Conservation (phyloP, 2,113 vertebrate genomes). For the Podarcis cretensis region DNA sequence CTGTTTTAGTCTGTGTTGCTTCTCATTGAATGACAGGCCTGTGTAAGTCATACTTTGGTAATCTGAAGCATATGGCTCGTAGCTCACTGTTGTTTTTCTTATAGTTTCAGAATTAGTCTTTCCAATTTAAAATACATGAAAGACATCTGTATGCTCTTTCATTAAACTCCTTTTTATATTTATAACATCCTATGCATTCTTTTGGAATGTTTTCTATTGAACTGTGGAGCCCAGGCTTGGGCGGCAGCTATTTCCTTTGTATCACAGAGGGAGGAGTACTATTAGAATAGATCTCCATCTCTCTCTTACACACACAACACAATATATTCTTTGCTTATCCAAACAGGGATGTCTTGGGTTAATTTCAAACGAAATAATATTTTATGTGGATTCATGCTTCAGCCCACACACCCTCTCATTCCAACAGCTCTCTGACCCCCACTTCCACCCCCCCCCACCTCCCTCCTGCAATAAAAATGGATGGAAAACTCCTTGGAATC, state of each 20-base stretch:
- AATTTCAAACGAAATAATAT: conserved; percentile 64
- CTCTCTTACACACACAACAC: conserved; percentile 47
- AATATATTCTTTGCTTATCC: conserved; percentile 60
- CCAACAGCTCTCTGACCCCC: neutral
- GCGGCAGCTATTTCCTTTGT: conserved; percentile 56
- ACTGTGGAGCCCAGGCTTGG: conserved; percentile 37
- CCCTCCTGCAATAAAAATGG: conserved; percentile 41
- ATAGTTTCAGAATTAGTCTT: conserved; percentile 56
- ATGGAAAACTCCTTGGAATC: neutral
- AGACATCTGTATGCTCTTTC: conserved; percentile 57
- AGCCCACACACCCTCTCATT: conserved; percentile 16
- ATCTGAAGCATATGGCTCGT: conserved; percentile 44
- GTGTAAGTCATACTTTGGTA: conserved; percentile 45
- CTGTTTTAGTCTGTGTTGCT: conserved; percentile 41
- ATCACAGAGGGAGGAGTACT: conserved; percentile 48
- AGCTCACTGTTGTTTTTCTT: conserved; percentile 43
- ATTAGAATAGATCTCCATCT: conserved; percentile 49
- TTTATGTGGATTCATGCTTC: conserved; percentile 55
- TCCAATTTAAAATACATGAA: conserved; percentile 67
- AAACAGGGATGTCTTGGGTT: conserved; percentile 59
- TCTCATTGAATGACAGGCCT: conserved; percentile 41
- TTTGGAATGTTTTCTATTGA: conserved; percentile 50
- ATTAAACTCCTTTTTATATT: conserved; percentile 61
- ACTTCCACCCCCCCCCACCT: neutral
- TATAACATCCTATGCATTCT: conserved; percentile 52